Percentiles rank a stretch among this genome's conserved stretches.
These are phyloP conservation scores for Sisyra terminalis DNA, from an alignment of 2,888 invertebrate species.

Conservation along the genomic window DNA sequence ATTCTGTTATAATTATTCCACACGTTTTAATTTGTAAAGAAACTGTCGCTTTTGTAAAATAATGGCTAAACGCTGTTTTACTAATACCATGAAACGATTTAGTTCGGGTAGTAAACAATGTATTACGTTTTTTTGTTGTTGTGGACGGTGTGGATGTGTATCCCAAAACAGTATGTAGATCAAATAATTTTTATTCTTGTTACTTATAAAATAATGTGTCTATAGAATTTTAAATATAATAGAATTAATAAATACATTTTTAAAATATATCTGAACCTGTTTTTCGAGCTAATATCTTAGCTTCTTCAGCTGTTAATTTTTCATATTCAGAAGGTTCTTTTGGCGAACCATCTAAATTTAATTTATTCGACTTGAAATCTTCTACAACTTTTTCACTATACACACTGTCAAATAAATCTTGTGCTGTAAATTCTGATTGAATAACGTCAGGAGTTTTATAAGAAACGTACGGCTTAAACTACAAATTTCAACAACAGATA, in stretches of 20 bases:
- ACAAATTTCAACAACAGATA: conserved; percentile 17
- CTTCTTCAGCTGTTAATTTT: conserved; percentile 52
- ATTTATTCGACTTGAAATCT: conserved; percentile 54
- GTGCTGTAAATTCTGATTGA: conserved; percentile 67
- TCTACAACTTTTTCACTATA: conserved; percentile 63
- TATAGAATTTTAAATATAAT: no score
- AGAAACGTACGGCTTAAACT: conserved; percentile 87
- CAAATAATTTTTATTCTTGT: neutral
- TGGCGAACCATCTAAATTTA: conserved; percentile 50
- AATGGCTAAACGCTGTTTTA: no score
- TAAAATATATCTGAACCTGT: conserved; percentile 72
- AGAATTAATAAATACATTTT: conserved; percentile 5
- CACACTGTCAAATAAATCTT: conserved; percentile 65
- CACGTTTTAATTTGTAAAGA: no score
- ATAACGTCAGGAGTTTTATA: conserved; percentile 60
- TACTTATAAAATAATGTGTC: neutral
- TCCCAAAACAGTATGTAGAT: neutral
- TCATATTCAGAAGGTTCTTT: conserved; percentile 58
- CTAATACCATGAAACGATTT: no score
- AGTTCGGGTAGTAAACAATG: no score
- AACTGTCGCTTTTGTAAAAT: no score
- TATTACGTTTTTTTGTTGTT: no score
- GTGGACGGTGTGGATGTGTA: no score
- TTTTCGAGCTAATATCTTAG: conserved; percentile 46
- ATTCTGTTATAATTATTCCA: no score